Percentiles rank a stretch among this genome's conserved stretches.
Evolutionary conservation across 2,888 invertebrate genomes (phyloP).

Genomic region (Erannis defoliaria): DNA sequence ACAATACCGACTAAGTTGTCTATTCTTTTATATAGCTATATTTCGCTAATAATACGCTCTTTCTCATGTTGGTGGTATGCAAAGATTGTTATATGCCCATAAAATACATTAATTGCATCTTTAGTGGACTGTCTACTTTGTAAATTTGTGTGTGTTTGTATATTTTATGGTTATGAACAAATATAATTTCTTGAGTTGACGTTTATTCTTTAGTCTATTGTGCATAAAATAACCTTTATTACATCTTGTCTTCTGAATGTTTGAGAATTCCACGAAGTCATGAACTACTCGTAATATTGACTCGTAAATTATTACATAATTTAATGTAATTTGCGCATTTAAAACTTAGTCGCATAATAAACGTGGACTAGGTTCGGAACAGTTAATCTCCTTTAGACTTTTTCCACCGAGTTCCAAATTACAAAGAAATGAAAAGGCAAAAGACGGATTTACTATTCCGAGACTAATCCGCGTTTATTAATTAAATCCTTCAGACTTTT

Average conservation of each 20-base stretch:
- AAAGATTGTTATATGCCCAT: constrained; percentile 56
- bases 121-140: constrained; percentile 21
- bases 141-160: constrained; percentile 36
- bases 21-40: constrained; percentile 60
- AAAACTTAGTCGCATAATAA: no score
- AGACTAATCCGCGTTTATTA: no score
- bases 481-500: no score
- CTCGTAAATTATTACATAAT: no score
- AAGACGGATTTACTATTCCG: no score
- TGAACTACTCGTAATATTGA: no score
- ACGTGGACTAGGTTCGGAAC: no score
- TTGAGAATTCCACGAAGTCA: background rate
- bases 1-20: constrained; percentile 67
- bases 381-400: no score
- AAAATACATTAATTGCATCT: constrained; percentile 26
- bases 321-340: no score
- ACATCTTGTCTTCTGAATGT: background rate
- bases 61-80: constrained; percentile 54
- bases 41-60: constrained; percentile 54
- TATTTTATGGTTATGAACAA: constrained; percentile 14
- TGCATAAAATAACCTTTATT: background rate
- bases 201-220: constrained; percentile 11
- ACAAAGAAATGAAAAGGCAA: no score
- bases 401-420: no score
- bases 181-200: constrained; percentile 25